These are phyloP conservation scores for Neotragus pygmaeus DNA, from an alignment of 2,113 vertebrate species.

Conservation along the genomic window DNA sequence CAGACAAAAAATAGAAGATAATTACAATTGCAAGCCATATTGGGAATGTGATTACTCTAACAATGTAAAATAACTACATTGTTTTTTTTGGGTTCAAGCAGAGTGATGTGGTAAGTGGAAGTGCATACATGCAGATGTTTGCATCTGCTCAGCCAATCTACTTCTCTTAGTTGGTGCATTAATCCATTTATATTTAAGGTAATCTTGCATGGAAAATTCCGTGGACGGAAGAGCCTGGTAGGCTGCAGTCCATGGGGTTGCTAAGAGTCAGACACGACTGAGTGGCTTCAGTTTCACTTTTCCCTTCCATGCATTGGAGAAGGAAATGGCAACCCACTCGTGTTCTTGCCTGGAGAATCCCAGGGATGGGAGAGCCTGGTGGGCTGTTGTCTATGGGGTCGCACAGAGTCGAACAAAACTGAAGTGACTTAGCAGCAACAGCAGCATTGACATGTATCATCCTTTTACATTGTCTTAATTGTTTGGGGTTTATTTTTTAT, in stretches of 20 bases:
- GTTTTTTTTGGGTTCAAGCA: neutral
- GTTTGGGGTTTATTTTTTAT: neutral
- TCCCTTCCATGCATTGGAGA: too few species aligned
- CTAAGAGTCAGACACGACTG: too few species aligned
- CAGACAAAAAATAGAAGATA: neutral
- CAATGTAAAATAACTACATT: neutral
- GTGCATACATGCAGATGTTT: neutral
- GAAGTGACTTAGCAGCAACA: too few species aligned
- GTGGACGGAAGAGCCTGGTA: too few species aligned
- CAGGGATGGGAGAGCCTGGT: too few species aligned
- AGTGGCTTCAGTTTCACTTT: too few species aligned
- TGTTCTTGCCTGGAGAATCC: too few species aligned
- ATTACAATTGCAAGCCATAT: neutral
- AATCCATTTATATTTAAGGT: neutral
- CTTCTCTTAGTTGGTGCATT: neutral
- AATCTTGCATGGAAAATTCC: neutral
- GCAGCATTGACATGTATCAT: neutral
- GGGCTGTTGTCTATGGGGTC: too few species aligned
- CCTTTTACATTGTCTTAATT: neutral
- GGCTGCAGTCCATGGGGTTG: too few species aligned
- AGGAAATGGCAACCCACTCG: too few species aligned
- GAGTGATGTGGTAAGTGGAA: neutral
- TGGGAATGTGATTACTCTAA: neutral
- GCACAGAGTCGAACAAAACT: too few species aligned
- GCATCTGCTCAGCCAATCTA: neutral